Percentiles rank a stretch among this genome's conserved stretches.
phyloP scores from a whole-genome alignment of 2,888 invertebrate species.

The Cephus spinipes region DNA sequence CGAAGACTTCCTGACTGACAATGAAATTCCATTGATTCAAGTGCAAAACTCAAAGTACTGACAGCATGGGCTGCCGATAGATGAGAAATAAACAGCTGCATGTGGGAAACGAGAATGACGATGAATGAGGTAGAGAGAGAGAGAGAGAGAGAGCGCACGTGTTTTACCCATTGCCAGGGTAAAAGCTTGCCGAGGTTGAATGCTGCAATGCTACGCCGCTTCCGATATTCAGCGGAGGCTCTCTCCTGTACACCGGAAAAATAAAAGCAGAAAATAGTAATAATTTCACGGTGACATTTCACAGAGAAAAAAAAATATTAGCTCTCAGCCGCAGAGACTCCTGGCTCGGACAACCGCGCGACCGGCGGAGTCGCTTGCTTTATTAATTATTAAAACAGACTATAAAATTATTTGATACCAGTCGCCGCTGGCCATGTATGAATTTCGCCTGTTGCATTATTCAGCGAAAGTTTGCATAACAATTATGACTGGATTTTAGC shows the following conservation, averaged over 20 bases:
- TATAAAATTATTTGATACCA: slow-evolving; percentile 45
- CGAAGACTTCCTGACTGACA: no score
- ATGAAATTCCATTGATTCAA: no score
- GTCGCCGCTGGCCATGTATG: slow-evolving; percentile 36
- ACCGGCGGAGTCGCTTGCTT: slow-evolving; percentile 15
- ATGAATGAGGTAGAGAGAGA: slow-evolving; percentile 3
- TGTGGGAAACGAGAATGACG: neutral
- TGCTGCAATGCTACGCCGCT: neutral
- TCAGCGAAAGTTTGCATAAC: slow-evolving; percentile 52
- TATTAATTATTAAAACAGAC: slow-evolving; percentile 50
- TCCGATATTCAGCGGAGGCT: neutral
- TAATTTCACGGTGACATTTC: slow-evolving; percentile 1
- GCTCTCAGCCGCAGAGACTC: neutral
- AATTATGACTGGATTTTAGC: slow-evolving; percentile 52
- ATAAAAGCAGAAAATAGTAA: slow-evolving; percentile 1
- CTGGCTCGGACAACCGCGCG: neutral
- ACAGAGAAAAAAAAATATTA: neutral
- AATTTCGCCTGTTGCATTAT: slow-evolving; percentile 54
- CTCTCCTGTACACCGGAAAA: neutral
- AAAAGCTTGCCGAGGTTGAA: no score
- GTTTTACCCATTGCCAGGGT: no score
- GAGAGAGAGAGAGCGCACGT: slow-evolving; percentile 17
- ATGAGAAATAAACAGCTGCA: no score
- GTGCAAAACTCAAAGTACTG: no score
- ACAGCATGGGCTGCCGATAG: no score